These are phyloP conservation scores for Cyanoderma ruficeps DNA, from an alignment of 2,113 vertebrate genomes.

Conservation along the genomic window DNA sequence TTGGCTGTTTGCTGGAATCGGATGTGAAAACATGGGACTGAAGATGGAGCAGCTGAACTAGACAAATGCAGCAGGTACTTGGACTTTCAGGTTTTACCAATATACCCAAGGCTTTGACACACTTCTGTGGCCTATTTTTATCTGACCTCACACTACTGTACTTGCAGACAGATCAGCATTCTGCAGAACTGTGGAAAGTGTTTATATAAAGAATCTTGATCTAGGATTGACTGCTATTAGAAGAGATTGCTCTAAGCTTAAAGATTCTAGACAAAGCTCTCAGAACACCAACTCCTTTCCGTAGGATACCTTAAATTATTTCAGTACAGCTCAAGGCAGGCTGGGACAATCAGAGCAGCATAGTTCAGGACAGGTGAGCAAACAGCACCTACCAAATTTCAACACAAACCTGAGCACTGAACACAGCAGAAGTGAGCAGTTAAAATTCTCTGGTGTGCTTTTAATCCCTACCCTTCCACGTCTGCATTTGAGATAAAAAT, in stretches of 20 bases:
- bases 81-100: neutral
- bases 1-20: neutral
- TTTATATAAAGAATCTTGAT: conserved; percentile 67
- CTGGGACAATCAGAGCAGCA: neutral
- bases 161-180: conserved; percentile 48
- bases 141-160: conserved; percentile 38
- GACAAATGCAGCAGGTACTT: neutral
- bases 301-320: neutral
- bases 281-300: neutral
- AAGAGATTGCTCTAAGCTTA: conserved; percentile 57
- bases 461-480: neutral
- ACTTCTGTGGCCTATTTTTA: conserved; percentile 56
- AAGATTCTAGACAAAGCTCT: conserved; percentile 8
- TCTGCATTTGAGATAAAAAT: neutral
- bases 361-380: neutral
- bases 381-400: neutral
- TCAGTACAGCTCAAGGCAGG: neutral
- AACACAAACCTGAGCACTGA: neutral
- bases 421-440: neutral
- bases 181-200: conserved; percentile 39
- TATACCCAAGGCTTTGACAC: conserved; percentile 1
- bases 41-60: neutral
- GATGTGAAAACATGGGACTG: neutral
- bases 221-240: conserved; percentile 66
- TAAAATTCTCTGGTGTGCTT: neutral